Evolutionary conservation across 2,888 invertebrate species (phyloP).

Genomic region (Arenicola marina): DNA sequence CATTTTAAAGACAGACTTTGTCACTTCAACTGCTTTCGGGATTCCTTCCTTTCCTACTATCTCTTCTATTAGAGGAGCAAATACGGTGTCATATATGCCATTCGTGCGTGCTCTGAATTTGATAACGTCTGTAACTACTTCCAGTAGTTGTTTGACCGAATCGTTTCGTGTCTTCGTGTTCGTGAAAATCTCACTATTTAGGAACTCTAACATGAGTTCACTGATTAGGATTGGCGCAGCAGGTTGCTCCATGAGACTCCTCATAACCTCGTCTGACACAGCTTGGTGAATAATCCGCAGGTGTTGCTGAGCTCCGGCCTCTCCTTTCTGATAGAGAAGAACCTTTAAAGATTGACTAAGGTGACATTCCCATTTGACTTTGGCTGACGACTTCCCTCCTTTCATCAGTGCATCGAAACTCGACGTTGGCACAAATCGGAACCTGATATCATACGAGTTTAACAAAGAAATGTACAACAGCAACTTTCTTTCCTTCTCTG

Average conservation of each 20-base stretch:
- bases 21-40: background rate
- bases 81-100: background rate
- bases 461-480: slow-evolving; percentile 2
- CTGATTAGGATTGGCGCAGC: background rate
- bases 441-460: background rate
- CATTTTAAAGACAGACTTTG: background rate
- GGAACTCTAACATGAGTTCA: background rate
- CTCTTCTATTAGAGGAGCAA: background rate
- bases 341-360: background rate
- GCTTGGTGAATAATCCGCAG: background rate
- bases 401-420: background rate
- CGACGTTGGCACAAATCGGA: background rate
- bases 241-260: background rate
- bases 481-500: background rate
- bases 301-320: background rate
- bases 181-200: background rate
- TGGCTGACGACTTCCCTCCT: background rate
- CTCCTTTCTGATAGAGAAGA: background rate
- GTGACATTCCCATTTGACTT: background rate
- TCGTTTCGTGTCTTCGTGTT: background rate
- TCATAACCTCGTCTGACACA: background rate
- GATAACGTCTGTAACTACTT: background rate
- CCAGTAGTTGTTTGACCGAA: background rate
- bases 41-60: background rate
- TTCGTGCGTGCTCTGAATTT: background rate